Evolutionary conservation across 2,888 invertebrate genomes (phyloP).

Genomic region (Tachina fera): DNA sequence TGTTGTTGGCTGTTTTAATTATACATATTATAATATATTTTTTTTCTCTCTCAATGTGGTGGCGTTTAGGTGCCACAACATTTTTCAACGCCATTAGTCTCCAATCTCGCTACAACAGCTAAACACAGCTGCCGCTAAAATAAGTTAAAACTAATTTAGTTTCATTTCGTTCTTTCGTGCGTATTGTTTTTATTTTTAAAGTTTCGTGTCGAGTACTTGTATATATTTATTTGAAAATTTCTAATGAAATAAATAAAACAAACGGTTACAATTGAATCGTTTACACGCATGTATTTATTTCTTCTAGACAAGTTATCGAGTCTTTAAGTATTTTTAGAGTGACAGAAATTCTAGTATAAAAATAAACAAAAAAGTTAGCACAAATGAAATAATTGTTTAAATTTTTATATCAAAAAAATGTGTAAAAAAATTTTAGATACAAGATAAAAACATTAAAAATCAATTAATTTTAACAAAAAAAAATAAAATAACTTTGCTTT

Average conservation of each 20-base stretch:
- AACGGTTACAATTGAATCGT: constrained; percentile 32
- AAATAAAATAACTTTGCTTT: constrained; percentile 52
- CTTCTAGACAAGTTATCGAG: no score
- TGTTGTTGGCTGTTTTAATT: constrained; percentile 34
- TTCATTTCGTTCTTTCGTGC: constrained; percentile 25
- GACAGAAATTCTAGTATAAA: constrained; percentile 17
- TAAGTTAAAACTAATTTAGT: constrained; percentile 18
- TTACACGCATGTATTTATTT: not conserved
- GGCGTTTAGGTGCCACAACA: constrained; percentile 62
- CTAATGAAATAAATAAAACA: constrained; percentile 46
- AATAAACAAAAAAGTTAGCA: constrained; percentile 35
- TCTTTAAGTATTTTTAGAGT: constrained; percentile 37
- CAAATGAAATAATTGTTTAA: constrained; percentile 34
- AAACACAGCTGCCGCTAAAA: constrained; percentile 50
- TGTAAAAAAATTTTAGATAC: constrained; percentile 1
- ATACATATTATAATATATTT: no score
- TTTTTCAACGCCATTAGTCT: constrained; percentile 69
- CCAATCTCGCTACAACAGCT: constrained; percentile 62
- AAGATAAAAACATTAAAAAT: constrained; percentile 31
- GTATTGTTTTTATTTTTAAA: constrained; percentile 42
- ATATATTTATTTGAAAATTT: constrained; percentile 53
- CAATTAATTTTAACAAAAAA: constrained; percentile 74
- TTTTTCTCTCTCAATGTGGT: constrained; percentile 46
- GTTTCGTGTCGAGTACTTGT: constrained; percentile 40
- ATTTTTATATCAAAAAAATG: not conserved